A percentile compares a stretch with the other conserved stretches of the same genome.
phyloP scores from a whole-genome alignment of 2,113 vertebrate species.

The Chaenogobius annularis region DNA sequence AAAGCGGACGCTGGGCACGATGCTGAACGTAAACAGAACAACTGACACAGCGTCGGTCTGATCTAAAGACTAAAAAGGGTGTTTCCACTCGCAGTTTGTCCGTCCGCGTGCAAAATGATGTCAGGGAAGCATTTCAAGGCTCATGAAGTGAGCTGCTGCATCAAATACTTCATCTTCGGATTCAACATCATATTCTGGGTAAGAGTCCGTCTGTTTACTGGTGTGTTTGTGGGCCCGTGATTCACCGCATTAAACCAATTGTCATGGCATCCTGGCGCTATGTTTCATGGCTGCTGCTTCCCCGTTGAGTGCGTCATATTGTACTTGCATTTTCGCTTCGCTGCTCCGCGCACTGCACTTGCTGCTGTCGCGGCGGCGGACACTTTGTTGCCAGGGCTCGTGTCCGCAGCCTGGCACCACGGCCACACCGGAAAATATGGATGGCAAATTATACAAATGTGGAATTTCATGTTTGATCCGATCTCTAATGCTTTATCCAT shows the following conservation, averaged over 20 bases:
- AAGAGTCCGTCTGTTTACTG: constrained; percentile 63
- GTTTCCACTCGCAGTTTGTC: constrained; percentile 44
- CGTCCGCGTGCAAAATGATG: constrained; percentile 74
- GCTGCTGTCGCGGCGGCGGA: constrained; percentile 30
- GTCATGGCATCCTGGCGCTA: neutral
- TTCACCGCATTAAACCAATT: constrained; percentile 1
- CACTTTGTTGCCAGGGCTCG: constrained; percentile 1
- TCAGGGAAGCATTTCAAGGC: constrained; percentile 98
- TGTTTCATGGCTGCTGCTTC: neutral
- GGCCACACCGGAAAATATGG: neutral
- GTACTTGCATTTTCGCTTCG: neutral
- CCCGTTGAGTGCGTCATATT: neutral
- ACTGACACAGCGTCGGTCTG: constrained; percentile 34
- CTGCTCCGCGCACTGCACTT: constrained; percentile 36
- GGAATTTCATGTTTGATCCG: too few species aligned
- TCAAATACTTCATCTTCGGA: constrained; percentile 98
- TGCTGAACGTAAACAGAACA: constrained; percentile 30
- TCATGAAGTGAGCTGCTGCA: constrained; percentile 99
- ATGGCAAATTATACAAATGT: too few species aligned
- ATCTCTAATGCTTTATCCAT: too few species aligned
- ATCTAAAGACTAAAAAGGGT: constrained; percentile 29
- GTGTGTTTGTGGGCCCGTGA: constrained; percentile 12
- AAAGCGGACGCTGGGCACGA: neutral
- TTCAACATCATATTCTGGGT: constrained; percentile 99
- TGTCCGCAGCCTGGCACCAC: neutral